A percentile compares a stretch with the other conserved stretches of the same genome.
These are phyloP conservation scores for Tenthredo mesomela DNA, from an alignment of 2,888 invertebrate species.

Conservation along the genomic window DNA sequence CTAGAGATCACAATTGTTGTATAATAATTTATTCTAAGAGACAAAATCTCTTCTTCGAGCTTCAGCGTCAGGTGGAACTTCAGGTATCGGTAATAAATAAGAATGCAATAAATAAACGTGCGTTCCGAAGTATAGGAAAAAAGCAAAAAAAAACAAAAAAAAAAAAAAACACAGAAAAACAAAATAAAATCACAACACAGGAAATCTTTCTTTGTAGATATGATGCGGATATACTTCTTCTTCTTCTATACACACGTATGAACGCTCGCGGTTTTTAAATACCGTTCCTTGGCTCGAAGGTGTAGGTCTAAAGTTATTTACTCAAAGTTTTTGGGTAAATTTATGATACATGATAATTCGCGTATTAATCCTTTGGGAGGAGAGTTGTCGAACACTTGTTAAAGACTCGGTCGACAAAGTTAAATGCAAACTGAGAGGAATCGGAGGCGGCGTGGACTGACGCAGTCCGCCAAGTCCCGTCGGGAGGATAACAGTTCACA, in stretches of 20 bases:
- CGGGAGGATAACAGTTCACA: slow-evolving; percentile 72
- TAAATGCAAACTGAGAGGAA: slow-evolving; percentile 65
- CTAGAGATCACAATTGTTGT: background rate
- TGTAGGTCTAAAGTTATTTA: background rate
- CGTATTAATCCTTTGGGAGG: slow-evolving; percentile 6
- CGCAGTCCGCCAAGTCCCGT: slow-evolving; percentile 64
- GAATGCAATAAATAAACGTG: background rate
- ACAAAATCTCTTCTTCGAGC: background rate
- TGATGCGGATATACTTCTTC: background rate
- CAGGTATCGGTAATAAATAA: background rate
- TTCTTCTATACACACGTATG: background rate
- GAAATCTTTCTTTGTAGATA: background rate
- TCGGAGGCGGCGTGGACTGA: slow-evolving; percentile 65
- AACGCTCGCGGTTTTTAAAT: background rate
- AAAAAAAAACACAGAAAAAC: background rate
- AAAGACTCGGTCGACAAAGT: slow-evolving; percentile 66
- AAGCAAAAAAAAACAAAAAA: background rate
- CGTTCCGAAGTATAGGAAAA: background rate
- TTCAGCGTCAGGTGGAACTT: background rate
- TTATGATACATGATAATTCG: slow-evolving; percentile 29
- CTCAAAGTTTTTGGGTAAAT: background rate
- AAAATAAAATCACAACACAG: background rate
- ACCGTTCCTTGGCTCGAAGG: background rate
- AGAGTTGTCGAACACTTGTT: slow-evolving; percentile 15
- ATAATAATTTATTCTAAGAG: slow-evolving; percentile 8